A percentile compares a stretch with the other conserved stretches of the same genome.
These are phyloP conservation scores for Nephrocerus scutellatus DNA, from an alignment of 2,888 invertebrate species.

Conservation along the genomic window DNA sequence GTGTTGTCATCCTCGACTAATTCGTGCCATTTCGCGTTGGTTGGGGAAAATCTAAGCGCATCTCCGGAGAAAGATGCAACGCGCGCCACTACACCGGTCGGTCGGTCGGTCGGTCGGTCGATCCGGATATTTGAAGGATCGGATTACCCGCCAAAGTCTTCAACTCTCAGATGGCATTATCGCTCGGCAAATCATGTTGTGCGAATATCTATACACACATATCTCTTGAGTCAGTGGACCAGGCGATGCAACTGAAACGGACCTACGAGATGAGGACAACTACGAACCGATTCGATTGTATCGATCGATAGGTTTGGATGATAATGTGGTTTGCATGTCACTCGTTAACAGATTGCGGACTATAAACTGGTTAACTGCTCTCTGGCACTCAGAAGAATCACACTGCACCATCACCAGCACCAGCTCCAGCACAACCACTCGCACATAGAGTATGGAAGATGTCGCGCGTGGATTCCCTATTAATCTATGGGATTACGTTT, in stretches of 20 bases:
- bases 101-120: constrained; percentile 14
- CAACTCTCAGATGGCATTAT: constrained; percentile 17
- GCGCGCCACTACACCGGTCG: constrained; percentile 15
- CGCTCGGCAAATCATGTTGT: constrained; percentile 20
- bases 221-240: constrained; percentile 4
- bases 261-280: not conserved
- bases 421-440: no score
- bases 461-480: constrained; percentile 24
- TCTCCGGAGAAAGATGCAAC: constrained; percentile 19
- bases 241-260: not conserved
- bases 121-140: constrained; percentile 13
- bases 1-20: no score
- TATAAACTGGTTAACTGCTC: no score
- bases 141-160: constrained; percentile 3
- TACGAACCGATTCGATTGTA: no score
- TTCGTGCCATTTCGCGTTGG: constrained; percentile 12
- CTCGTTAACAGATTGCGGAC: no score
- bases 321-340: constrained; percentile 23
- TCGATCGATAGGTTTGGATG: no score
- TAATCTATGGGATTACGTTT: constrained; percentile 23
- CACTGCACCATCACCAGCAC: no score
- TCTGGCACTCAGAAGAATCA: no score
- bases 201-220: constrained; percentile 20
- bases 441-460: no score
- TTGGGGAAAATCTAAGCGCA: constrained; percentile 12